Conservation (phyloP, 2,888 invertebrate species). For the Oligia latruncula region DNA sequence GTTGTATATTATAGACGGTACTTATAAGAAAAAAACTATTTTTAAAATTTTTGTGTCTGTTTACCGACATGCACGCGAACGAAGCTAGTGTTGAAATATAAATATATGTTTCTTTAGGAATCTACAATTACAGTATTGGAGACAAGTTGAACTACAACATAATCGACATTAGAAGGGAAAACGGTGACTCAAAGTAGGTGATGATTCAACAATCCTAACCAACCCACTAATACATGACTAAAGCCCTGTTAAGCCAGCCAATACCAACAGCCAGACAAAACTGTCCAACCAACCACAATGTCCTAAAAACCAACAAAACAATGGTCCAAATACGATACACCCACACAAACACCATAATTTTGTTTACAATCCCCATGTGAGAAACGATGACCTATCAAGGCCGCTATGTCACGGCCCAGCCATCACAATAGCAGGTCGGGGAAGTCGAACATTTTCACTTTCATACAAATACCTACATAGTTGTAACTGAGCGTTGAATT, state of each 20-base stretch:
- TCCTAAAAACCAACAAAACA: constrained; percentile 52
- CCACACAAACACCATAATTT: constrained; percentile 71
- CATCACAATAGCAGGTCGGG: constrained; percentile 83
- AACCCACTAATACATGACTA: constrained; percentile 22
- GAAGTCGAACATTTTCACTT: constrained; percentile 83
- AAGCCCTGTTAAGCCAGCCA: neutral
- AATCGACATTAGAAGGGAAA: constrained; percentile 1
- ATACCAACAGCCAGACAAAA: constrained; percentile 2
- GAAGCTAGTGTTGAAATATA: neutral
- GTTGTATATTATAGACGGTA: too few relatives aligned
- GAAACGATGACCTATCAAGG: constrained; percentile 83
- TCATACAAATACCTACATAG: constrained; percentile 77
- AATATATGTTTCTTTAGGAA: neutral
- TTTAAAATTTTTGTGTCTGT: too few relatives aligned
- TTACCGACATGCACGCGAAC: too few relatives aligned
- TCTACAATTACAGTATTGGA: neutral
- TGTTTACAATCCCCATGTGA: constrained; percentile 80
- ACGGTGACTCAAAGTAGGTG: neutral
- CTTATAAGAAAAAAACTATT: too few relatives aligned
- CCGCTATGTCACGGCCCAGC: constrained; percentile 80
- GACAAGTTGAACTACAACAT: neutral
- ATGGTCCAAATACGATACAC: constrained; percentile 60
- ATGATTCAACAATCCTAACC: constrained; percentile 7
- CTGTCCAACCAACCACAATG: constrained; percentile 19
- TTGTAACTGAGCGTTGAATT: constrained; percentile 63